phyloP scores from a whole-genome alignment of 2,888 invertebrate genomes.

The Xestia c-nigrum region DNA sequence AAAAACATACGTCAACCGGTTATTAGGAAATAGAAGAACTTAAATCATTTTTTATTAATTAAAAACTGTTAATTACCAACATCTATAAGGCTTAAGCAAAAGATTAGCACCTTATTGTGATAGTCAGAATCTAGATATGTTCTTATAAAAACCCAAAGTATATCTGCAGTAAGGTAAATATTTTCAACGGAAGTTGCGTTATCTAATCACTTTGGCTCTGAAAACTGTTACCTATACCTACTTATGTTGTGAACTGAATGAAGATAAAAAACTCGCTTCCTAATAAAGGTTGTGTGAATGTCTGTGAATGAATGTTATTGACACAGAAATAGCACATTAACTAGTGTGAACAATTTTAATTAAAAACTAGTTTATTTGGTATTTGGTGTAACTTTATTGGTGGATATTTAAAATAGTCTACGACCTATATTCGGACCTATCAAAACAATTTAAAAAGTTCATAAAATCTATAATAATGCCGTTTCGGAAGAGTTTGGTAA shows the following conservation, averaged over 20 bases:
- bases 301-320: slow-evolving; percentile 12
- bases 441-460: too few species aligned
- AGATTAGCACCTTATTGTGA: neutral
- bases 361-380: too few species aligned
- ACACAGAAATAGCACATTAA: neutral
- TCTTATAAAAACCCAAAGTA: slow-evolving; percentile 22
- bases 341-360: neutral
- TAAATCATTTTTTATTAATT: neutral
- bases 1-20: slow-evolving; percentile 12
- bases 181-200: slow-evolving; percentile 49
- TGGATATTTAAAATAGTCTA: too few species aligned
- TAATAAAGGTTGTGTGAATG: slow-evolving; percentile 8
- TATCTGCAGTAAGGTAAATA: slow-evolving; percentile 25
- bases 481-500: too few species aligned
- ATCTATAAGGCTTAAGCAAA: neutral
- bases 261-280: slow-evolving; percentile 39
- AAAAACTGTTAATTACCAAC: neutral
- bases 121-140: slow-evolving; percentile 8
- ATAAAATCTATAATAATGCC: too few species aligned
- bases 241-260: slow-evolving; percentile 25
- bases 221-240: slow-evolving; percentile 18
- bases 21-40: neutral
- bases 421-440: too few species aligned
- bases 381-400: too few species aligned
- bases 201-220: slow-evolving; percentile 48